phyloP scores from a whole-genome alignment of 2,888 invertebrate genomes.

The Apotomis turbidana region DNA sequence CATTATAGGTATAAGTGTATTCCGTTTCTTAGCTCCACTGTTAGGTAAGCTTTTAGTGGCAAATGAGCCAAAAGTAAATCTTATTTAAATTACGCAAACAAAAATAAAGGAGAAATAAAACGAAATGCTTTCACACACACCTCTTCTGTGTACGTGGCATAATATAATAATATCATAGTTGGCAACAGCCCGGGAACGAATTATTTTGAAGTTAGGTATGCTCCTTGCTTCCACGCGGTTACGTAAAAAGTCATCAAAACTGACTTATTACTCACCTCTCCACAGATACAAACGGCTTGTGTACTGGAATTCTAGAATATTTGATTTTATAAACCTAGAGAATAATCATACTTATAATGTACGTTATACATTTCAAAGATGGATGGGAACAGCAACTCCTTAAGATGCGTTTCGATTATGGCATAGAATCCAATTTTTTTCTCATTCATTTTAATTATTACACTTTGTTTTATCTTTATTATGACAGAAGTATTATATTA shows the following conservation, averaged over 20 bases:
- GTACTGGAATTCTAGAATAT: background rate
- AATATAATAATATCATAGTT: constrained; percentile 31
- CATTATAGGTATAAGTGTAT: too few species aligned
- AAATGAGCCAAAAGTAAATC: background rate
- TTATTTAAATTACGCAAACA: background rate
- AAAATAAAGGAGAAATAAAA: background rate
- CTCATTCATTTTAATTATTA: too few species aligned
- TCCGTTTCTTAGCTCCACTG: too few species aligned
- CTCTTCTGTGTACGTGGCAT: constrained; percentile 5
- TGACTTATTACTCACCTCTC: constrained; percentile 30
- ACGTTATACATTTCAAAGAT: too few species aligned
- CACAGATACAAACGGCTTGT: constrained; percentile 18
- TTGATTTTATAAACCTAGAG: background rate
- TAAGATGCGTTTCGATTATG: too few species aligned
- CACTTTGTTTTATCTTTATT: too few species aligned
- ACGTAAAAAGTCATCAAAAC: constrained; percentile 36
- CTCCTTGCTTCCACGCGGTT: constrained; percentile 28
- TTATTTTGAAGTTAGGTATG: constrained; percentile 39
- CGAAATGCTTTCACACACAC: background rate
- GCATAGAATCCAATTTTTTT: too few species aligned
- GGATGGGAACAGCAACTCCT: too few species aligned
- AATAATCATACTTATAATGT: too few species aligned
- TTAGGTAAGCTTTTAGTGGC: too few species aligned
- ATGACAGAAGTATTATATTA: too few species aligned
- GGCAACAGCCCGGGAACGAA: constrained; percentile 39